Evolutionary conservation across 2,113 vertebrate genomes (phyloP).

Genomic region (Vimba vimba): DNA sequence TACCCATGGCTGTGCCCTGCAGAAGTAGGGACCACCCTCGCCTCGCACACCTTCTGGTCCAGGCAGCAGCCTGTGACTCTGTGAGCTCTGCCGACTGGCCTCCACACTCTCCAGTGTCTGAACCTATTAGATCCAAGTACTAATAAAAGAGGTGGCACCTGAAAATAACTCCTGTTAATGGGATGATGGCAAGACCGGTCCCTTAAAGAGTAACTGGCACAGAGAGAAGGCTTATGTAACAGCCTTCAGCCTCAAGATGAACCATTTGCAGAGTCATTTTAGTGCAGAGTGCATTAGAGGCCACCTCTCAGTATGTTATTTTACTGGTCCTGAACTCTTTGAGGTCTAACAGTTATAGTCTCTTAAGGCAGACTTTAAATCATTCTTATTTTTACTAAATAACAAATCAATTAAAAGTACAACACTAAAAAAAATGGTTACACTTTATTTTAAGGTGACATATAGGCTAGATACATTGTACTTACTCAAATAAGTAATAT

Average conservation of each 20-base stretch:
- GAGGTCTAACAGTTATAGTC: not conserved
- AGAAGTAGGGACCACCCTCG: not conserved
- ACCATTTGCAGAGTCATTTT: not conserved
- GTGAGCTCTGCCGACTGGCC: slow-evolving; percentile 4
- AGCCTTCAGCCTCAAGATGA: not conserved
- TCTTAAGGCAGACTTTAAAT: not conserved
- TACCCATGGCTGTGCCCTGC: slow-evolving; percentile 42
- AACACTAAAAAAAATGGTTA: too few species aligned
- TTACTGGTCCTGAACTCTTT: not conserved
- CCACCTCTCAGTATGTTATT: not conserved
- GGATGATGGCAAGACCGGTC: slow-evolving; percentile 41
- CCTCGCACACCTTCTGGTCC: not conserved
- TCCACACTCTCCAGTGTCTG: slow-evolving; percentile 11
- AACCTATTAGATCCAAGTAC: slow-evolving; percentile 45
- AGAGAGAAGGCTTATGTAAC: slow-evolving; percentile 36
- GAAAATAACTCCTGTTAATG: slow-evolving; percentile 53
- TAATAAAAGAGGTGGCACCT: slow-evolving; percentile 19
- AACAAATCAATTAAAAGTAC: too few species aligned
- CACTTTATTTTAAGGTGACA: too few species aligned
- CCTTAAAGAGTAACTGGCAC: slow-evolving; percentile 33
- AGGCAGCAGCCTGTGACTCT: not conserved
- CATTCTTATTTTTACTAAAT: not conserved
- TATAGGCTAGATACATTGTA: too few species aligned
- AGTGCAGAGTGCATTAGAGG: slow-evolving; percentile 13
- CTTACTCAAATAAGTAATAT: too few species aligned